Evolutionary conservation across 2,888 invertebrate genomes (phyloP).

Genomic region (Hydrotaea diabolus): DNA sequence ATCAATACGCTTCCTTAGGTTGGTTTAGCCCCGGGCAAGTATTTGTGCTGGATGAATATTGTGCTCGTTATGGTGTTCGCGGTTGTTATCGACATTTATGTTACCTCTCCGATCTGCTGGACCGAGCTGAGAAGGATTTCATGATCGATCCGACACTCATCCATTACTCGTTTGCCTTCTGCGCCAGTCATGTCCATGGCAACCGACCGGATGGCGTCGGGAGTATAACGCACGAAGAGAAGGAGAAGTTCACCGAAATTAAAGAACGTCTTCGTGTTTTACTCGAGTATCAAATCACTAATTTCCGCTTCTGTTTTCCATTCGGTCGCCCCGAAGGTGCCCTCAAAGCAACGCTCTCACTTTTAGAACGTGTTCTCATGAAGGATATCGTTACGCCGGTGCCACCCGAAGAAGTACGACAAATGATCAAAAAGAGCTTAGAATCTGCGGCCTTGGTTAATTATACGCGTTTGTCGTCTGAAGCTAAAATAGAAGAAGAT

Average conservation of each 20-base stretch:
- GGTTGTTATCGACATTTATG: slow-evolving; percentile 98
- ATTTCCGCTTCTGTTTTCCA: slow-evolving; percentile 99
- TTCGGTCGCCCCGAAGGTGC: slow-evolving; percentile 99
- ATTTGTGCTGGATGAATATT: slow-evolving; percentile 98
- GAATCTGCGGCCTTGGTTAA: slow-evolving; percentile 99
- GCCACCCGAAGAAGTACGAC: slow-evolving; percentile 96
- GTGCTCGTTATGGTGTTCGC: slow-evolving; percentile 97
- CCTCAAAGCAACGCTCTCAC: slow-evolving; percentile 96
- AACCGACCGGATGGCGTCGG: slow-evolving; percentile 99
- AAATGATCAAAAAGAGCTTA: slow-evolving; percentile 97
- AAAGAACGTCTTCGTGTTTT: slow-evolving; percentile 96
- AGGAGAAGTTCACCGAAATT: slow-evolving; percentile 98
- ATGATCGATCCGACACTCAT: slow-evolving; percentile 99
- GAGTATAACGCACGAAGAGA: slow-evolving; percentile 98
- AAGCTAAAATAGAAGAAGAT: slow-evolving; percentile 98
- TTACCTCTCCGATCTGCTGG: slow-evolving; percentile 96
- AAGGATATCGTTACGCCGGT: slow-evolving; percentile 99
- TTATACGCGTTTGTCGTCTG: slow-evolving; percentile 96
- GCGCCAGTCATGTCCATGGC: slow-evolving; percentile 99
- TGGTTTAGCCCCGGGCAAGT: slow-evolving; percentile 99
- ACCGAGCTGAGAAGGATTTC: slow-evolving; percentile 94
- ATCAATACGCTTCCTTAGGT: slow-evolving; percentile 99
- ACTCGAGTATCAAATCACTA: slow-evolving; percentile 98
- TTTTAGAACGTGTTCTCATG: slow-evolving; percentile 98
- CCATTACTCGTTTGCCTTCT: slow-evolving; percentile 99